Evolutionary conservation across 2,113 vertebrate species (phyloP), one percentile per base, ranked within the genome.

Genomic region (Spheniscus mendiculus): DNA sequence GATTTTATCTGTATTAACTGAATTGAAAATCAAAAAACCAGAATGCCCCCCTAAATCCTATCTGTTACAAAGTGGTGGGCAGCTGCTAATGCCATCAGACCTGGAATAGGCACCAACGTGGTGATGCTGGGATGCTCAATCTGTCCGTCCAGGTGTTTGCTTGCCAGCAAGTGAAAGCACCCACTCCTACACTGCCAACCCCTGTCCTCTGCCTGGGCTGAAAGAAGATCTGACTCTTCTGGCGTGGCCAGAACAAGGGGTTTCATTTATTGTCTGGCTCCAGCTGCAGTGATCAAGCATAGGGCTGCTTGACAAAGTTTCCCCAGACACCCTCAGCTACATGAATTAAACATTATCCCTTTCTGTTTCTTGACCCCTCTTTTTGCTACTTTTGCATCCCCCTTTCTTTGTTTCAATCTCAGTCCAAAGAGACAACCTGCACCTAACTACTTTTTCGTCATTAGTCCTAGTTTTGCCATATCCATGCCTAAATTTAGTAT

Each of bases 361-460:
- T 55, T 83, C 38, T 69, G 12, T 53, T 71, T 69, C 65, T 78
- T 53, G 27, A 45, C 20, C 19, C n/a, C 7, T 34, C 45, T 65
- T 73, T 85, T 93, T 78, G 42, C 12, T 19, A 38, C 5, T 6
- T 4, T 23, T 63, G 17, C 47, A 45, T 40, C 47, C 85, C 38
- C 26, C 40, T 63, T 63, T 92, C 44, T 3, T 2, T 49, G n/a
- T 77, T 36, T 42, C 10, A 38, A 61, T 61, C 25, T 71, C n/a
- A 26, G 0, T 26, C 0, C 0, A 72, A n/a, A 56, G 23, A 74
- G 27, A 34, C 14, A 83, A n/a, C 29, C 12, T 81, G 27, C 38
- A 50, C 9, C 18, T 66, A 71, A 40, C 40, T 34, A 19, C 3
- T 11, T 87, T 80, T 78, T 63, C 27, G 45, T 23, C 1, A 9